phyloP scores from a whole-genome alignment of 1,140 invertebrate species.

The Aporrectodea caliginosa region DNA sequence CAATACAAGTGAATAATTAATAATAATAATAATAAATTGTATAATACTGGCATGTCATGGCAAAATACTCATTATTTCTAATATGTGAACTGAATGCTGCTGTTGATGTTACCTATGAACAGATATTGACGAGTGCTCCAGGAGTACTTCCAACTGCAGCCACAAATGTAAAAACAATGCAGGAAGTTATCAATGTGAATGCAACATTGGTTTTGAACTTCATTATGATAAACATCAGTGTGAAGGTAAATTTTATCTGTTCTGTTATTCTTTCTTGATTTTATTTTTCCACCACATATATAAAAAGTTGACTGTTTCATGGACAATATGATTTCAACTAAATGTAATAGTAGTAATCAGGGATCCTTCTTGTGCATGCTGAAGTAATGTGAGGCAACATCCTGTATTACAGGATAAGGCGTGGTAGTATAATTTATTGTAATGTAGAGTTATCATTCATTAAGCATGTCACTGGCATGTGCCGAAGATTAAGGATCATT shows the following conservation, averaged over 20 bases:
- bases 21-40: background rate
- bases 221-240: background rate
- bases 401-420: no score
- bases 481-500: no score
- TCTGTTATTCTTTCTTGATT: background rate
- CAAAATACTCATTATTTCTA: background rate
- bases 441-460: no score
- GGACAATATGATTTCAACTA: no score
- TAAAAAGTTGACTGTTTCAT: background rate
- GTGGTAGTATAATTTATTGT: no score
- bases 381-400: no score
- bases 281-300: background rate
- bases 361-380: no score
- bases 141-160: background rate
- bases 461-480: no score
- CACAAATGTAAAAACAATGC: background rate
- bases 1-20: no score
- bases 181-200: background rate
- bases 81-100: conserved; percentile 22
- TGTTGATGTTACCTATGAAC: background rate
- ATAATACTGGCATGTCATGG: background rate
- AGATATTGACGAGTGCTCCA: background rate
- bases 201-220: background rate
- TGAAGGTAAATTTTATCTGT: background rate
- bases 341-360: no score